Evolutionary conservation across 2,797 vertebrate species (phyloP).

Genomic region (Platalea minor): DNA sequence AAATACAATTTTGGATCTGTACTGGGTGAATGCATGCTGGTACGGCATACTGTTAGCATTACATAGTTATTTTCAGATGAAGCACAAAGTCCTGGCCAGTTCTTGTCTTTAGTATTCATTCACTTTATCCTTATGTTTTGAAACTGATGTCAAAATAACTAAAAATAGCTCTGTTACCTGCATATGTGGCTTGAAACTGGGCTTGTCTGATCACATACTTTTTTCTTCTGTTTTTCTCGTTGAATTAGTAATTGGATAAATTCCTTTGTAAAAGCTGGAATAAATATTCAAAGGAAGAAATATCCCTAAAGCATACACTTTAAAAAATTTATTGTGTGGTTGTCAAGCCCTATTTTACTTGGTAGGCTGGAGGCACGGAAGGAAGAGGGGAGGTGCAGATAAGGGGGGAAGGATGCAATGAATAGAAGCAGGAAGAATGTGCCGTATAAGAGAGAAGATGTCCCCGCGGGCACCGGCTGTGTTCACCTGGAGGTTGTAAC

Average conservation of each 20-base stretch:
- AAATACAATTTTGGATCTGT: not conserved
- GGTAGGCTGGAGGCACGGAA: slow-evolving; percentile 54
- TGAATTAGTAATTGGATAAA: slow-evolving; percentile 60
- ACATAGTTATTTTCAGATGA: not conserved
- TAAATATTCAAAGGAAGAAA: slow-evolving; percentile 56
- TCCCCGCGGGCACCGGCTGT: not conserved
- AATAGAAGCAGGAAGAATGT: slow-evolving; percentile 5
- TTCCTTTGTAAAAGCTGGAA: slow-evolving; percentile 61
- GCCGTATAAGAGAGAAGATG: not conserved
- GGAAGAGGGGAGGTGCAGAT: slow-evolving; percentile 47
- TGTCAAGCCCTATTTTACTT: slow-evolving; percentile 56
- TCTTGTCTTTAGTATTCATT: not conserved
- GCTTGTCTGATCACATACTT: slow-evolving; percentile 3
- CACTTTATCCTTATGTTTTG: not conserved
- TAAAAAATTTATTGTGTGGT: slow-evolving; percentile 55
- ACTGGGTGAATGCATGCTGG: not conserved
- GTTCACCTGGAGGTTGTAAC: not conserved
- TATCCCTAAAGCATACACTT: slow-evolving; percentile 51
- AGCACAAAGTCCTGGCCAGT: not conserved
- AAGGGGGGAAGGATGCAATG: slow-evolving; percentile 15
- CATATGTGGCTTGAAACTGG: not conserved
- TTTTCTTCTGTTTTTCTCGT: not conserved
- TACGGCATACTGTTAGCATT: not conserved
- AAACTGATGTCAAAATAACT: not conserved
- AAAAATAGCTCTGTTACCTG: slow-evolving; percentile 24